A percentile compares a stretch with the other conserved stretches of the same genome.
Conservation (phyloP, 1,140 invertebrate genomes). For the Stegodyphus mimosarum region DNA sequence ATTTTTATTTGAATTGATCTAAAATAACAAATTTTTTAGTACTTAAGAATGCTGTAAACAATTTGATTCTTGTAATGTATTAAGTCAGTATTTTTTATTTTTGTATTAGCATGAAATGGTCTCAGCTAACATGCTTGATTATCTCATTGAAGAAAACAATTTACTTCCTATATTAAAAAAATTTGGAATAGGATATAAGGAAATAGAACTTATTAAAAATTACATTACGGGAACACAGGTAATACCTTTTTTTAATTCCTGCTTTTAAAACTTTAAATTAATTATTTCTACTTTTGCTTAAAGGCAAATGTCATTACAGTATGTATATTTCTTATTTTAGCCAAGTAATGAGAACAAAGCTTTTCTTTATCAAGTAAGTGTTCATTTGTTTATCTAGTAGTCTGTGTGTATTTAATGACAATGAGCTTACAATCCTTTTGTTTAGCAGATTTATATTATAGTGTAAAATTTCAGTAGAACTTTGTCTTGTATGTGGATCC, state of each 20-base stretch:
- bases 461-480: too few relatives aligned
- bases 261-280: background rate
- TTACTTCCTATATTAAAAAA: constrained; percentile 64
- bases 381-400: too few relatives aligned
- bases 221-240: constrained; percentile 62
- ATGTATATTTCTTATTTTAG: constrained; percentile 10
- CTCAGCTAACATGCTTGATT: constrained; percentile 70
- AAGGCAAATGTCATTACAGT: too few relatives aligned
- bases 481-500: too few relatives aligned
- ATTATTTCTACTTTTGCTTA: too few relatives aligned
- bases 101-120: constrained; percentile 70
- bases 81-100: background rate
- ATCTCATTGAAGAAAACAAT: constrained; percentile 68
- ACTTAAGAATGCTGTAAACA: constrained; percentile 3
- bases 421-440: too few relatives aligned
- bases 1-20: too few relatives aligned
- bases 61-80: background rate
- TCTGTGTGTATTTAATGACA: too few relatives aligned
- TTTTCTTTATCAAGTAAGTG: constrained; percentile 57
- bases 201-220: constrained; percentile 65
- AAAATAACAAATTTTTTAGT: too few relatives aligned
- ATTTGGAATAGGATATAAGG: constrained; percentile 61
- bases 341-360: constrained; percentile 13
- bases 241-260: background rate
- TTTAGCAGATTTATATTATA: too few relatives aligned